Percentiles rank a stretch among this genome's conserved stretches.
phyloP scores from a whole-genome alignment of 2,113 vertebrate species.

The Muntiacus muntjak region DNA sequence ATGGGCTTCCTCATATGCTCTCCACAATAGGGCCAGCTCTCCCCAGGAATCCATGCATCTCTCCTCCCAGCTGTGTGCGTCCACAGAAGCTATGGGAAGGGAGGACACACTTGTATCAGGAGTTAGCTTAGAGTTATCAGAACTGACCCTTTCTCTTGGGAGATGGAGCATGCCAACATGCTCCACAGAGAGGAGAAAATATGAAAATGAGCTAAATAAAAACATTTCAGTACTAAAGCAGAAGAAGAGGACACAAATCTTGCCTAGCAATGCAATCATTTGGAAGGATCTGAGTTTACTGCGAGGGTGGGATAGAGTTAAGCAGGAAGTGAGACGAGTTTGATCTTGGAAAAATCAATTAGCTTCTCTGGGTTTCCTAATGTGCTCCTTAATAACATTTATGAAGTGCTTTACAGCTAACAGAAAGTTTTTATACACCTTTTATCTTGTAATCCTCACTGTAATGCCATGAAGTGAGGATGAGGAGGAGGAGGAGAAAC shows the following conservation, averaged over 20 bases:
- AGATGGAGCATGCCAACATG: background rate
- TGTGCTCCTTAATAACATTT: background rate
- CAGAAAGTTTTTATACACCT: background rate
- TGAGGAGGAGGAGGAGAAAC: background rate
- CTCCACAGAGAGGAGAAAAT: background rate
- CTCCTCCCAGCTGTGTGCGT: background rate
- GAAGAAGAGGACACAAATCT: background rate
- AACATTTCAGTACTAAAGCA: background rate
- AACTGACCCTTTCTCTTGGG: background rate
- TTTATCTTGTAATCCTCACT: background rate
- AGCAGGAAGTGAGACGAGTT: background rate
- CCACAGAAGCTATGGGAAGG: background rate
- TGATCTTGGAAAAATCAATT: background rate
- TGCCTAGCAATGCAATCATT: background rate
- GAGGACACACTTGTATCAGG: background rate
- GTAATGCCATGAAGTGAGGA: background rate
- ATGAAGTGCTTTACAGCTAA: background rate
- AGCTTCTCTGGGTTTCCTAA: background rate
- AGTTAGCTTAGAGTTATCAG: background rate
- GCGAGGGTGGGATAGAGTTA: background rate
- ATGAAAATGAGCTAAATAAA: background rate
- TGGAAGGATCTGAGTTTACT: background rate
- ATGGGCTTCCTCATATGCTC: background rate
- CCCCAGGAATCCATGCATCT: fast-evolving
- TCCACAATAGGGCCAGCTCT: background rate